Conservation (phyloP, 2,888 invertebrate species). For the Himalopsyche kuldschensis region DNA sequence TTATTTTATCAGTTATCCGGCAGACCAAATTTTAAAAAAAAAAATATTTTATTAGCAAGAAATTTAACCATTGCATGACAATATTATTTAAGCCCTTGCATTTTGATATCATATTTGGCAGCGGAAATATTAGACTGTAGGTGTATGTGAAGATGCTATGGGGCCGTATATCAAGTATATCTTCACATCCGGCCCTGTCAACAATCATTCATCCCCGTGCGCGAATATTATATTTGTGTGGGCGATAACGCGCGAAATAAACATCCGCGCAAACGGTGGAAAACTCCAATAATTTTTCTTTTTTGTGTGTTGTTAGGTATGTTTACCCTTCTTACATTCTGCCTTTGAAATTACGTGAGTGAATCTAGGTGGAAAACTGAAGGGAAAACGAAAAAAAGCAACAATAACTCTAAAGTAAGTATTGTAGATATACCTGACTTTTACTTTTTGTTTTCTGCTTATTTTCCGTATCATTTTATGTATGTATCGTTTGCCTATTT, state of each 20-base stretch:
- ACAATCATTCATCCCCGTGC: slow-evolving; percentile 37
- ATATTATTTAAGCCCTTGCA: too few species aligned
- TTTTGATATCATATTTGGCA: not conserved
- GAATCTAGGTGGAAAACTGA: not conserved
- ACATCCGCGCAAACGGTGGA: slow-evolving; percentile 23
- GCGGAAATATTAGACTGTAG: not conserved
- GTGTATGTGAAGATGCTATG: not conserved
- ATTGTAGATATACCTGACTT: too few species aligned
- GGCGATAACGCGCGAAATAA: slow-evolving; percentile 37
- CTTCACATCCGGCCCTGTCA: not conserved
- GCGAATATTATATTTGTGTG: slow-evolving; percentile 39
- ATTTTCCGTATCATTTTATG: too few species aligned
- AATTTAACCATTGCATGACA: too few species aligned
- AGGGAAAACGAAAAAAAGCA: not conserved
- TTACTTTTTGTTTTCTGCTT: too few species aligned
- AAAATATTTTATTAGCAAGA: too few species aligned
- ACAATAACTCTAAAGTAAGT: not conserved
- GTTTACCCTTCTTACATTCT: slow-evolving; percentile 31
- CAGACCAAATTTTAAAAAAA: too few species aligned
- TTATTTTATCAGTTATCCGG: too few species aligned
- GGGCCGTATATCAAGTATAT: not conserved
- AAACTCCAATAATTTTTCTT: slow-evolving; percentile 38
- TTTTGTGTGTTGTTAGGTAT: slow-evolving; percentile 17
- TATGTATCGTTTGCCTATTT: too few species aligned
- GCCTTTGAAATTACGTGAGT: not conserved